Conservation (phyloP, 1,140 invertebrate species). For the Arctopsyche grandis region DNA sequence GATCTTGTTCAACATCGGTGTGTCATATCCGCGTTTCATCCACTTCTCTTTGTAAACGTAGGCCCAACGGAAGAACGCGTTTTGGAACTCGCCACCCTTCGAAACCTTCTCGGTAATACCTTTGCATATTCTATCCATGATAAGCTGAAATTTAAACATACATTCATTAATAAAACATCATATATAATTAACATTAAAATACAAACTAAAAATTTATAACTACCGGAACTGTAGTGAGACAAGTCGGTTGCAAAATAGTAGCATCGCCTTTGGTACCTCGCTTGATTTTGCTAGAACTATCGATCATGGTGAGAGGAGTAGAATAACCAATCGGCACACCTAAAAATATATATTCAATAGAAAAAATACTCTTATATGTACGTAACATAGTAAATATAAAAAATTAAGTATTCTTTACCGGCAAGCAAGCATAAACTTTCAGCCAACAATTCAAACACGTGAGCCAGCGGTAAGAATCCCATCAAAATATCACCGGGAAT, state of each 20-base stretch:
- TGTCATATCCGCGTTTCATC: conserved; percentile 84
- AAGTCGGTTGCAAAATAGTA: conserved; percentile 88
- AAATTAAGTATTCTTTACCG: conserved; percentile 54
- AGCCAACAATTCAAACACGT: conserved; percentile 94
- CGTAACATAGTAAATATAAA: conserved; percentile 52
- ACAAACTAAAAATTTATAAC: conserved; percentile 55
- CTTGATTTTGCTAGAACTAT: conserved; percentile 96
- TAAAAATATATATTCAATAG: conserved; percentile 61
- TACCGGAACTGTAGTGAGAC: conserved; percentile 95
- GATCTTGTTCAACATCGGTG: conserved; percentile 79
- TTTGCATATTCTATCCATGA: conserved; percentile 95
- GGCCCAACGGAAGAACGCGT: conserved; percentile 89
- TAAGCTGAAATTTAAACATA: conserved; percentile 71
- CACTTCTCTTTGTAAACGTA: conserved; percentile 92
- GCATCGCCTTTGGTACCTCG: conserved; percentile 92
- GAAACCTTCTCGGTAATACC: conserved; percentile 92
- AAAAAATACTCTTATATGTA: conserved; percentile 49
- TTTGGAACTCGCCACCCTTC: conserved; percentile 77
- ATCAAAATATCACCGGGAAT: conserved; percentile 85
- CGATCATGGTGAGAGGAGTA: conserved; percentile 93
- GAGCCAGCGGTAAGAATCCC: conserved; percentile 95
- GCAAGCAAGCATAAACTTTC: conserved; percentile 78
- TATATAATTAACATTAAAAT: conserved; percentile 40
- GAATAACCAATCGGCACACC: conserved; percentile 98
- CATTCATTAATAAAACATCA: conserved; percentile 41